A percentile compares a stretch with the other conserved stretches of the same genome.
Conservation (phyloP, 2,888 invertebrate species). For the Leptothorax acervorum region DNA sequence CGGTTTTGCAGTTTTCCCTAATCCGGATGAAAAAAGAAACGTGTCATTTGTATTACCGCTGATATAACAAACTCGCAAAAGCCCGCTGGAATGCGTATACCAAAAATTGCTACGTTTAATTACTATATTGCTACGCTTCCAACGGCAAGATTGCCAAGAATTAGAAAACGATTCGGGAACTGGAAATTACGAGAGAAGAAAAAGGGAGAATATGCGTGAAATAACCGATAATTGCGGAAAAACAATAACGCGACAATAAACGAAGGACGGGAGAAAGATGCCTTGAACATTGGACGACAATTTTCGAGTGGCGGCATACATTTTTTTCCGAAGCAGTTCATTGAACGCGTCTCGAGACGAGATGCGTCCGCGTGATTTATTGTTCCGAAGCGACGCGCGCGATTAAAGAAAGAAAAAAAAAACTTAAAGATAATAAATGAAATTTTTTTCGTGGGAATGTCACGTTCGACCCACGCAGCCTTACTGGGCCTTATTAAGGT, state of each 20-base stretch:
- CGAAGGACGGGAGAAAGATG: conserved; percentile 54
- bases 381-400: conserved; percentile 32
- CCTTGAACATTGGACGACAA: conserved; percentile 46
- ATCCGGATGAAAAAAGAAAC: background rate
- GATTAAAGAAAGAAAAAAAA: background rate
- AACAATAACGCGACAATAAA: conserved; percentile 76
- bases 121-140: background rate
- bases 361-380: conserved; percentile 1
- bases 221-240: conserved; percentile 58
- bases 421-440: conserved; percentile 33
- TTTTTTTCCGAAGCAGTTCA: conserved; percentile 13
- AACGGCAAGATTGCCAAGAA: conserved; percentile 7
- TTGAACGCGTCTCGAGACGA: conserved; percentile 22
- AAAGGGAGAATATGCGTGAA: background rate
- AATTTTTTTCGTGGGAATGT: conserved; percentile 80
- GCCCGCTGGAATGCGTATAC: background rate
- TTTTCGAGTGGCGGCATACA: conserved; percentile 23
- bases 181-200: background rate
- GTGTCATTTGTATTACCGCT: background rate
- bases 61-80: conserved; percentile 16
- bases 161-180: background rate
- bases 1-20: background rate
- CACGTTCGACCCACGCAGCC: conserved; percentile 83
- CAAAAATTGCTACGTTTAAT: background rate
- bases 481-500: conserved; percentile 86